Conservation (phyloP, 1,140 invertebrate species). For the Bombus terrestris region DNA sequence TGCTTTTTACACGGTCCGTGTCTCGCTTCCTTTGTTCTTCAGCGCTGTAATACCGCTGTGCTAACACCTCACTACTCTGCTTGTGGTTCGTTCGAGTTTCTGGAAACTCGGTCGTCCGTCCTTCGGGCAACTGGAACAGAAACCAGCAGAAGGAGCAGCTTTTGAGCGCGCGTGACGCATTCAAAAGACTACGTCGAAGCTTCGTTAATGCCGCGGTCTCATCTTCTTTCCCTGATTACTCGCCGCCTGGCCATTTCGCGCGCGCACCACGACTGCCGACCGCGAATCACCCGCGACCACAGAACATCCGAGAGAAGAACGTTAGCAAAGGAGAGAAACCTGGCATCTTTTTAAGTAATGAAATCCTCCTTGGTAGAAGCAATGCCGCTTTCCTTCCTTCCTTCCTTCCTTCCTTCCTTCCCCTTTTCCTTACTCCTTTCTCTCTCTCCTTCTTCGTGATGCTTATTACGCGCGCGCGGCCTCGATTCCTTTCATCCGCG, state of each 20-base stretch:
- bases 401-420: not conserved
- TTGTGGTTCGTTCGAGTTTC: not conserved
- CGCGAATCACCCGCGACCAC: not conserved
- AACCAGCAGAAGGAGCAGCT: not conserved
- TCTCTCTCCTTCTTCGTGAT: not conserved
- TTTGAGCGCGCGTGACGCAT: not conserved
- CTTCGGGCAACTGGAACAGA: not conserved
- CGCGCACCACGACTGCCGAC: not conserved
- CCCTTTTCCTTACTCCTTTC: not conserved
- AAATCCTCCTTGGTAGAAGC: not conserved
- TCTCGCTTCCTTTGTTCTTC: conserved; percentile 41
- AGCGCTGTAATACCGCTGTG: not conserved
- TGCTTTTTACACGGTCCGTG: conserved; percentile 39
- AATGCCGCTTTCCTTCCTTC: not conserved
- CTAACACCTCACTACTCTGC: not conserved
- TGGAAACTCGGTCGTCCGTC: not conserved
- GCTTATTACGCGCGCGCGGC: conserved; percentile 18
- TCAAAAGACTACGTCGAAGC: conserved; percentile 10
- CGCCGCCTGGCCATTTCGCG: not conserved
- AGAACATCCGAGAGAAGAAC: not conserved
- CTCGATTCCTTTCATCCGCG: not conserved
- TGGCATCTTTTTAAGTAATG: conserved; percentile 39
- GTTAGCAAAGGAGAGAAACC: too few species aligned
- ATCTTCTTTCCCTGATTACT: conserved; percentile 21
- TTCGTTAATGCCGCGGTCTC: conserved; percentile 9